Conservation (phyloP, 2,797 vertebrate species). For the Eleutherodactylus coqui region DNA sequence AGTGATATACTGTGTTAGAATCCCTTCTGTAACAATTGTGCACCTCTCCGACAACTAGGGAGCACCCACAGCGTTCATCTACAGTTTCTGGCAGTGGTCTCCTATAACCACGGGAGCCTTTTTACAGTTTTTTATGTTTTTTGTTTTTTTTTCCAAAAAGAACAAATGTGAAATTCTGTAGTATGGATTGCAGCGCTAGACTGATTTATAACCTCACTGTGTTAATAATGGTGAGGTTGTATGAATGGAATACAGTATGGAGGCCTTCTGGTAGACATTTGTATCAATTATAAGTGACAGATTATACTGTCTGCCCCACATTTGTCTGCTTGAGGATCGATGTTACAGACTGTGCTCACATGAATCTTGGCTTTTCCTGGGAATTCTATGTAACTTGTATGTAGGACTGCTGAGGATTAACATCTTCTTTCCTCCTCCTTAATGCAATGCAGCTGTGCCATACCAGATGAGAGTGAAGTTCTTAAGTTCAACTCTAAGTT, state of each 20-base stretch:
- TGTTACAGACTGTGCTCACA: neutral
- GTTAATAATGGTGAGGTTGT: neutral
- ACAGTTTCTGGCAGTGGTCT: too few relatives aligned
- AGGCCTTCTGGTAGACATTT: neutral
- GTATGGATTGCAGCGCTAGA: too few relatives aligned
- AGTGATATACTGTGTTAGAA: too few relatives aligned
- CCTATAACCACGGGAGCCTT: too few relatives aligned
- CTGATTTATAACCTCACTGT: too few relatives aligned
- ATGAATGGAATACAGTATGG: neutral
- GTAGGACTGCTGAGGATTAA: conserved; percentile 5
- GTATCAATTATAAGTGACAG: neutral
- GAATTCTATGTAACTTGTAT: conserved; percentile 5
- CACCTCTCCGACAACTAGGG: too few relatives aligned
- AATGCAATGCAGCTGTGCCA: conserved; percentile 75
- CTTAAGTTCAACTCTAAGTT: conserved; percentile 98
- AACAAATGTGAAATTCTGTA: too few relatives aligned
- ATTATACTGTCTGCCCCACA: neutral
- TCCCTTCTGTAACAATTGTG: too few relatives aligned
- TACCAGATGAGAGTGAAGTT: conserved; percentile 85
- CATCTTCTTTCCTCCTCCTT: conserved; percentile 49
- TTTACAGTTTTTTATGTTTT: too few relatives aligned
- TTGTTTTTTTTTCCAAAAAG: too few relatives aligned
- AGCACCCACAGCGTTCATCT: too few relatives aligned
- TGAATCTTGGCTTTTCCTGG: neutral
- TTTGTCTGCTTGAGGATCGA: neutral